A percentile compares a stretch with the other conserved stretches of the same genome.
Evolutionary conservation across 2,888 invertebrate species (phyloP).

Genomic region (Hermodice carunculata): DNA sequence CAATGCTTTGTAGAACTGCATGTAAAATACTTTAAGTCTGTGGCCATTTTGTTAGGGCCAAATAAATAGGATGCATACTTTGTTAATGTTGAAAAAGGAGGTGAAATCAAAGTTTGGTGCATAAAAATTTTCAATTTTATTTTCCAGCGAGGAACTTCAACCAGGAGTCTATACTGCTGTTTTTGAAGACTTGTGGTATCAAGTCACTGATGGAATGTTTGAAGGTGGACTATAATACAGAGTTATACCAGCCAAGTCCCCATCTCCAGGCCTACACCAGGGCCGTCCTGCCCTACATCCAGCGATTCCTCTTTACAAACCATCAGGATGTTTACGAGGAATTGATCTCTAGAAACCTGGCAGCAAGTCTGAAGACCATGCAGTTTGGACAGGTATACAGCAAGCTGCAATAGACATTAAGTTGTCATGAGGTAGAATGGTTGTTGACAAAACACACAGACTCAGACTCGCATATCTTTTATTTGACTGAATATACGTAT

Average conservation of each 20-base stretch:
- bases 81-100: not conserved
- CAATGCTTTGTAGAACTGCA: not conserved
- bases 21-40: not conserved
- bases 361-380: conserved; percentile 35
- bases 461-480: too few species aligned
- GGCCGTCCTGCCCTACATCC: conserved; percentile 52
- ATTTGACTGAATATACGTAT: too few species aligned
- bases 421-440: too few species aligned
- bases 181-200: conserved; percentile 25
- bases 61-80: not conserved
- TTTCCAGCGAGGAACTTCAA: not conserved
- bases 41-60: not conserved
- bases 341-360: conserved; percentile 43
- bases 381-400: conserved; percentile 31
- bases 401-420: not conserved
- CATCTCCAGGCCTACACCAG: conserved; percentile 53
- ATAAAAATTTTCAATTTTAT: too few species aligned
- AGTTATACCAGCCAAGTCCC: conserved; percentile 51
- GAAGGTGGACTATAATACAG: conserved; percentile 42
- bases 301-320: conserved; percentile 49
- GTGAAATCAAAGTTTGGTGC: too few species aligned
- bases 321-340: conserved; percentile 47
- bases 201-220: conserved; percentile 49
- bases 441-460: too few species aligned
- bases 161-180: conserved; percentile 6